Evolutionary conservation across 2,797 vertebrate genomes (phyloP), one percentile per base, ranked within the genome.

Genomic region (Crypturellus tataupa): DNA sequence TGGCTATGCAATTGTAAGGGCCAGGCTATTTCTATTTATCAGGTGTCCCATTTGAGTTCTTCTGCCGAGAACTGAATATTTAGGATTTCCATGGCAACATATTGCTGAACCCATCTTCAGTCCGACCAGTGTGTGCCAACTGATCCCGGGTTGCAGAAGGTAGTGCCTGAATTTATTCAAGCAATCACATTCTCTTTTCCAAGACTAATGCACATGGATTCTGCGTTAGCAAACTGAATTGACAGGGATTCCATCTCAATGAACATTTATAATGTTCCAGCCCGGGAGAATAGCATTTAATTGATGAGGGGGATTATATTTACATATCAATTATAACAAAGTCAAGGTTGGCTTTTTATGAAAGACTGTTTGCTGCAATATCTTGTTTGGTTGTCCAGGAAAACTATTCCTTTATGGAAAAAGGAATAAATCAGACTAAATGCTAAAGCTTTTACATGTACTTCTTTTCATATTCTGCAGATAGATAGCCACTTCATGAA

Each of bases 171-270:
- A 96, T 95, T 93, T 93, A 96, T 97, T 95, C 94, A 96, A 53
- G 91, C 91, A 96, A 96, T 97, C 93, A 93, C 89, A 89, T 91
- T 93, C 89, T 94, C 79, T 60, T 93, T 85, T 78, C 83, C 88
- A 93, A 93, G 95, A 33, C 77, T 95, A 84, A 91, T 95, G 80
- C 96, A 59, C 76, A 95, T 76, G 94, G 95, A 96, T 58, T 72
- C 15, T 24, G 94, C 75, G 84, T n/a, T 53, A 78, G 49, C 75
- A 85, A 59, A 53, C 64, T n/a, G 68, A 94, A 88, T 49, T 69
- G 93, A 72, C 70, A 90, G 55, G 58, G 89, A 89, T 96, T 95
- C 96, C 80, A 86, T 94, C 82, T 89, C 86, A 51, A 42, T 95
- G 88, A 97, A 85, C 81, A 96, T 95, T 62, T 31, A 92, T 85